Evolutionary conservation across 30 jellyfish, hydroid and myxozoan species (phyloP), one percentile per base, ranked within the genome.

Genomic region (Aurelia sp.): DNA sequence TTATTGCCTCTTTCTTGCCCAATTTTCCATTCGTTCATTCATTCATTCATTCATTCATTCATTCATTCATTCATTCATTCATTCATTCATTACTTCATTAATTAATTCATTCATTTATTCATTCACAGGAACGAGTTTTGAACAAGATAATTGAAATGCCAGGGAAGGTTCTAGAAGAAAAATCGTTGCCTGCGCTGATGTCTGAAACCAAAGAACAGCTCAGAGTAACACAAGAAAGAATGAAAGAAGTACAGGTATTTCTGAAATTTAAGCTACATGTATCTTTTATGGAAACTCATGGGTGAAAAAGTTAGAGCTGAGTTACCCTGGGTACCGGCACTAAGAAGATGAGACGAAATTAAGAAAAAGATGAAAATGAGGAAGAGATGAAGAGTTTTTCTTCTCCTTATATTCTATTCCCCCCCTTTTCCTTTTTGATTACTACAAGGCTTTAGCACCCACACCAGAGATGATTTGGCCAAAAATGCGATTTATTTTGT

Each of bases 131-230:
- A 31, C 70, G 76, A 20, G 75, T 84, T 19, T 35, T 72, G 58
- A 81, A 72, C 69, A 62, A 33, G 81, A 38, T 84, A 19, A 64
- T 66, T 47, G 65, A 53, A 19, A 10, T 84, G 40, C 76, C 88
- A 21, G 93, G 93, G 1, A 72, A 84, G 35, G 27, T 84, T 72
- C 59, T 84, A 17, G 93, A 84, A 5, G 93, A 84, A 19, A 35
- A 47, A 9, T 10, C 88, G 12, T 77, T 84, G 8, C 82, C 82
- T 4, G 80, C 22, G 0, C 52, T 74, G 21, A 63, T 84, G 60
- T 47, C 63, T 5, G 88, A 84, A 11, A 84, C 60, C 63, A 74
- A 52, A 47, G 71, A 61, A 10, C 93, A 84, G 38, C 82, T 84
- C 31, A 72, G 44, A 3, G 40, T 61, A 10, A 72, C 86, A 1